These are phyloP conservation scores for Drosophila teissieri DNA, from an alignment of 1,140 invertebrate species.

Conservation along the genomic window DNA sequence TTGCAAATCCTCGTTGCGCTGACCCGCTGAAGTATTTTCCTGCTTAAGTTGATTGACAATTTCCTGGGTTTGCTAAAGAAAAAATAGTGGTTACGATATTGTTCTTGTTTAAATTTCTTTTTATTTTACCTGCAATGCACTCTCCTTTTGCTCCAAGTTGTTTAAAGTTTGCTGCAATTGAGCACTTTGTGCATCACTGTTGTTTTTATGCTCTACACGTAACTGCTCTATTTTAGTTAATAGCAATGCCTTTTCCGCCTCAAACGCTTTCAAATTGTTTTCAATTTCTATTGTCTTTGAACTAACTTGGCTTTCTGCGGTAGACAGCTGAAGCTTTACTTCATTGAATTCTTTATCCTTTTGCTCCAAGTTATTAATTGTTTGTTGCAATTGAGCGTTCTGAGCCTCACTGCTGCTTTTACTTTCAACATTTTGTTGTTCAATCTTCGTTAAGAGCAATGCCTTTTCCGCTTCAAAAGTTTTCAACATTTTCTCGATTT, in stretches of 20 bases:
- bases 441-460: conserved; percentile 33
- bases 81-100: no score
- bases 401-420: conserved; percentile 25
- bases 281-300: conserved; percentile 15
- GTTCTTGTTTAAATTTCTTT: not conserved
- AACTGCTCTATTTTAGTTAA: conserved; percentile 24
- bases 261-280: conserved; percentile 12
- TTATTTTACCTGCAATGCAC: conserved; percentile 25
- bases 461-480: conserved; percentile 44
- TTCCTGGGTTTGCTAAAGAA: conserved; percentile 27
- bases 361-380: conserved; percentile 6
- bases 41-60: conserved; percentile 28
- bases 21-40: conserved; percentile 15
- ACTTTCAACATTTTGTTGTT: conserved; percentile 23
- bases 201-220: conserved; percentile 17
- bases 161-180: conserved; percentile 19
- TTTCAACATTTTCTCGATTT: conserved; percentile 30
- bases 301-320: conserved; percentile 15
- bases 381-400: conserved; percentile 12
- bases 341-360: conserved; percentile 14
- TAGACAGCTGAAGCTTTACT: conserved; percentile 1
- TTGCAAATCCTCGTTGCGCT: conserved; percentile 39
- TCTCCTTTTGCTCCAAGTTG: conserved; percentile 36
- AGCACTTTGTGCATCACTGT: conserved; percentile 4
- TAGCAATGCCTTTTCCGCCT: conserved; percentile 26